phyloP scores from a whole-genome alignment of 2,888 invertebrate genomes.

The Uropetala carovei region DNA sequence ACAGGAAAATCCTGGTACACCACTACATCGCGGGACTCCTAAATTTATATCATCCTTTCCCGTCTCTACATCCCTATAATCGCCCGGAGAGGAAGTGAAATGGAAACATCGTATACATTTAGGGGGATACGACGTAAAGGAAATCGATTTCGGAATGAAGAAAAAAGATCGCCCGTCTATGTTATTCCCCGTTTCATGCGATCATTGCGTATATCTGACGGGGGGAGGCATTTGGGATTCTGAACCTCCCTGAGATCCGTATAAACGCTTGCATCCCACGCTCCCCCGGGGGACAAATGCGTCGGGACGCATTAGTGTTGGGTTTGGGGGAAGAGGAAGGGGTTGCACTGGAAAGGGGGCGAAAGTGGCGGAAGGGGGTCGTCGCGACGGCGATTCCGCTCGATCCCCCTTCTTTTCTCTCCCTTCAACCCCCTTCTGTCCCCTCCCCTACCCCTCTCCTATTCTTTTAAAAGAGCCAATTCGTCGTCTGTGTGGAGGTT shows the following conservation, averaged over 20 bases:
- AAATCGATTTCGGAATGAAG: background rate
- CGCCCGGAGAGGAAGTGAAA: background rate
- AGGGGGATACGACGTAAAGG: background rate
- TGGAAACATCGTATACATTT: background rate
- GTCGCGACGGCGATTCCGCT: slow-evolving; percentile 2
- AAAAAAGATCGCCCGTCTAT: background rate
- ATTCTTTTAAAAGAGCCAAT: background rate
- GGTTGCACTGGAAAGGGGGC: background rate
- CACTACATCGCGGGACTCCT: background rate
- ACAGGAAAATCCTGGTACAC: no score
- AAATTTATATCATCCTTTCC: background rate
- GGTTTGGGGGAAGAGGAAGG: no score
- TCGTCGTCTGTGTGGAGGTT: background rate
- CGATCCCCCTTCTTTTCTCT: background rate
- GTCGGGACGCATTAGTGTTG: background rate
- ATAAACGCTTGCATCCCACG: slow-evolving; percentile 27
- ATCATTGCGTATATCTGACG: background rate
- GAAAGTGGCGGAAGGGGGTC: background rate
- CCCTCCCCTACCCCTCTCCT: background rate
- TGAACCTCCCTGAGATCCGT: background rate
- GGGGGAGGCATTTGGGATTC: background rate
- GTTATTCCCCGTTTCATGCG: background rate
- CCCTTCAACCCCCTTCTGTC: background rate
- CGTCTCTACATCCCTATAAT: background rate
- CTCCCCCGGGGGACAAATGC: slow-evolving; percentile 6